Evolutionary conservation across 2,797 vertebrate species (phyloP).

Genomic region (Parambassis ranga): DNA sequence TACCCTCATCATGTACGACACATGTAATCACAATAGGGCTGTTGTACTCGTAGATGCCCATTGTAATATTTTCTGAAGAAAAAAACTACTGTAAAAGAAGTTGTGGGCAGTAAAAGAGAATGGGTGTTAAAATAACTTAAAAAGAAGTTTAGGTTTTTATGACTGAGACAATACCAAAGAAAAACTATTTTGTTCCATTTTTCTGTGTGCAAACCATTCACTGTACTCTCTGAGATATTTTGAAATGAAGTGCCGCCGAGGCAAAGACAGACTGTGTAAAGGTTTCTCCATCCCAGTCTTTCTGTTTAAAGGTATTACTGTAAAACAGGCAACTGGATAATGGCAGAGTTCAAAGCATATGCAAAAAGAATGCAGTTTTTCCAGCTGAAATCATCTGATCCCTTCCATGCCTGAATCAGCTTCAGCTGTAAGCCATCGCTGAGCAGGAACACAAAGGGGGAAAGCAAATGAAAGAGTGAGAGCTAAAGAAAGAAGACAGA

Average conservation of each 20-base stretch:
- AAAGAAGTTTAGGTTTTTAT: too few relatives aligned
- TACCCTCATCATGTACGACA: constrained; percentile 32
- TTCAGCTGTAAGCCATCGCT: constrained; percentile 75
- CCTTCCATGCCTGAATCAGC: constrained; percentile 72
- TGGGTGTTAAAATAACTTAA: too few relatives aligned
- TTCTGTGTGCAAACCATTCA: constrained; percentile 25
- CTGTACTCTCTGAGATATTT: constrained; percentile 24
- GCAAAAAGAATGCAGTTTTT: constrained; percentile 74
- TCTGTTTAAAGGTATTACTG: constrained; percentile 69
- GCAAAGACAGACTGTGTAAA: constrained; percentile 38
- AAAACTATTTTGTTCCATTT: constrained; percentile 7
- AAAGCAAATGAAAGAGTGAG: constrained; percentile 50
- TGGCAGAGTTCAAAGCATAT: constrained; percentile 72
- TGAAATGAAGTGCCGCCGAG: constrained; percentile 32
- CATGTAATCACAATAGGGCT: constrained; percentile 14
- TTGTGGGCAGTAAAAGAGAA: constrained; percentile 12
- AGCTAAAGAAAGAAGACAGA: constrained; percentile 42
- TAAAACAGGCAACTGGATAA: constrained; percentile 72
- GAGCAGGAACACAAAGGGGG: constrained; percentile 60
- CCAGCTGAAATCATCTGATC: constrained; percentile 79
- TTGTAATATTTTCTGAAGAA: background rate
- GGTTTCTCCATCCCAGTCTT: constrained; percentile 47
- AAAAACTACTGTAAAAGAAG: background rate
- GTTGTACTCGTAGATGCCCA: background rate
- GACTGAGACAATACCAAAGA: background rate